A percentile compares a stretch with the other conserved stretches of the same genome.
Evolutionary conservation across 2,797 vertebrate species (phyloP).

Genomic region (Erethizon dorsatum): DNA sequence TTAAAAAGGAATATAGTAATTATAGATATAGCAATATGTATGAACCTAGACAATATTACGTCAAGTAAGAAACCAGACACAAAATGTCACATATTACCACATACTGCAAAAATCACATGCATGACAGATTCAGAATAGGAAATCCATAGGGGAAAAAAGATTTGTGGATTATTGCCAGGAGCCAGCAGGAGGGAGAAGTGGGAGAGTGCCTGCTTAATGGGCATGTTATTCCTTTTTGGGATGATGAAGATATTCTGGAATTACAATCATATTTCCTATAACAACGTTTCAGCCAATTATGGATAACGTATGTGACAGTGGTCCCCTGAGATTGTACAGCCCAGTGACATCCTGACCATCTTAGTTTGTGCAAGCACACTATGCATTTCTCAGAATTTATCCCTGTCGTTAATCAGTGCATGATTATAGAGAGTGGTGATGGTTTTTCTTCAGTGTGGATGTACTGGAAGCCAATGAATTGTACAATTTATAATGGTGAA

Average conservation of each 20-base stretch:
- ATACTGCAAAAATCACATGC: not conserved
- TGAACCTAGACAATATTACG: not conserved
- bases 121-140: not conserved
- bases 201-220: not conserved
- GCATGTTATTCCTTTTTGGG: not conserved
- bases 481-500: not conserved
- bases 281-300: not conserved
- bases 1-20: slow-evolving; percentile 45
- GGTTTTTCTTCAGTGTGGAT: not conserved
- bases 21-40: not conserved
- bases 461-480: not conserved
- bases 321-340: not conserved
- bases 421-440: not conserved
- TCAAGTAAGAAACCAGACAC: slow-evolving; percentile 9
- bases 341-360: not conserved
- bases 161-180: not conserved
- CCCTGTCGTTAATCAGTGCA: not conserved
- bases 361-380: not conserved
- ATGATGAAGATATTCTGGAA: slow-evolving; percentile 38
- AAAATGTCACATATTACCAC: not conserved
- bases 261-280: not conserved
- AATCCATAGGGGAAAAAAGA: not conserved
- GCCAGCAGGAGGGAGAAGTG: not conserved
- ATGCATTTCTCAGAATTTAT: not conserved
- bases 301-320: not conserved